phyloP scores from a whole-genome alignment of 92 coral and sea anemone genomes.

The Micromussa lordhowensis region DNA sequence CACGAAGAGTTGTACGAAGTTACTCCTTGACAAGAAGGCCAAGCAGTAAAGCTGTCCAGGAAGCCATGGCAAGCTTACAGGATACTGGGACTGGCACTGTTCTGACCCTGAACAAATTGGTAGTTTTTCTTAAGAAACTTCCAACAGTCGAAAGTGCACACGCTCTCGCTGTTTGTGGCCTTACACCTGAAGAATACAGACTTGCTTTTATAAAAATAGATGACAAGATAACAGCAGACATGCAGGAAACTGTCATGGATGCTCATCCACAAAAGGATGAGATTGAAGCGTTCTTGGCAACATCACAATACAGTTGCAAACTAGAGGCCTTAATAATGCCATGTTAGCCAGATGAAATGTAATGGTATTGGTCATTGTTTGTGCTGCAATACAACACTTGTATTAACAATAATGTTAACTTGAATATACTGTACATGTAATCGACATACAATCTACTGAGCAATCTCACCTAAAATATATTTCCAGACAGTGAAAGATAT shows the following conservation, averaged over 20 bases:
- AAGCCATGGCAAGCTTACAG: slow-evolving; percentile 27
- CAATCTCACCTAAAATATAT: too few relatives aligned
- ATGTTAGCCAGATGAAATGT: too few relatives aligned
- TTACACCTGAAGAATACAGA: slow-evolving; percentile 26
- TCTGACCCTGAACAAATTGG: slow-evolving; percentile 2
- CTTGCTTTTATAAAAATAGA: slow-evolving; percentile 1
- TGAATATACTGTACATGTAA: too few relatives aligned
- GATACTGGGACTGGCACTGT: slow-evolving; percentile 8
- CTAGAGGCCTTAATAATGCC: too few relatives aligned
- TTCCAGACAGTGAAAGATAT: too few relatives aligned
- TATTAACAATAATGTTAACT: neutral
- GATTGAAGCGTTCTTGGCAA: slow-evolving; percentile 10
- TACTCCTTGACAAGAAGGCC: slow-evolving; percentile 18
- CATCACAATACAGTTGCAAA: slow-evolving; percentile 17
- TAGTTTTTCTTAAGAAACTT: slow-evolving; percentile 12
- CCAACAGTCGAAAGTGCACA: slow-evolving; percentile 14
- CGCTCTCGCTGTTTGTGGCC: slow-evolving; percentile 20
- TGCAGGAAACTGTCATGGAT: too few relatives aligned
- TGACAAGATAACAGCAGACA: slow-evolving; percentile 1
- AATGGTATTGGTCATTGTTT: too few relatives aligned
- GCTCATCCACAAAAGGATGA: slow-evolving; percentile 11
- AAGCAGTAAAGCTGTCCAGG: slow-evolving; percentile 20
- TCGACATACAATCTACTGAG: too few relatives aligned
- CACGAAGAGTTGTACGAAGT: slow-evolving; percentile 19
- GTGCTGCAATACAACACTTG: neutral